phyloP scores from a whole-genome alignment of 2,888 invertebrate genomes.

The Folsomia manolachei region DNA sequence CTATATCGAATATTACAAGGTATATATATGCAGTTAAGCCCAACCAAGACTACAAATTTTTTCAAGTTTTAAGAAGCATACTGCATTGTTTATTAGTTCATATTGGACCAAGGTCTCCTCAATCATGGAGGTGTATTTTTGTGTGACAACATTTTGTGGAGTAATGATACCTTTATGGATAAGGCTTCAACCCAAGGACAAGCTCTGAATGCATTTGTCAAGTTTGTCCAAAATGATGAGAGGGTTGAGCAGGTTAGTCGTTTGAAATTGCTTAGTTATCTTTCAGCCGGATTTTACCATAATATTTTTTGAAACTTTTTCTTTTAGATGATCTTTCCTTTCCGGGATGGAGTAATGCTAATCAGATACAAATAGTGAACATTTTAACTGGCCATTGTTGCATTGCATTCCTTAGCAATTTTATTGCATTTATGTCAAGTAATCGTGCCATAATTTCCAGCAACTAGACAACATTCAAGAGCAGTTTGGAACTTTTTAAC shows the following conservation, averaged over 20 bases:
- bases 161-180: slow-evolving; percentile 24
- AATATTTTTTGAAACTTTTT: neutral
- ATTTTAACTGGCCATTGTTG: no score
- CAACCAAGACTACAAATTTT: neutral
- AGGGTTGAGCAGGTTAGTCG: slow-evolving; percentile 42
- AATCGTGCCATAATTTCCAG: no score
- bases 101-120: slow-evolving; percentile 44
- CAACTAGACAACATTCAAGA: no score
- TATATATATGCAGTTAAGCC: slow-evolving; percentile 12
- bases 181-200: slow-evolving; percentile 20
- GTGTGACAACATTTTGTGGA: slow-evolving; percentile 44
- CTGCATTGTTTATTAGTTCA: slow-evolving; percentile 39
- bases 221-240: slow-evolving; percentile 39
- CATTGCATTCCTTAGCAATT: no score
- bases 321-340: slow-evolving; percentile 36
- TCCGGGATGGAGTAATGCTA: slow-evolving; percentile 41
- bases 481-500: no score
- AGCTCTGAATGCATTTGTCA: slow-evolving; percentile 35
- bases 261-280: no score
- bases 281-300: neutral
- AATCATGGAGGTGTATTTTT: slow-evolving; percentile 31
- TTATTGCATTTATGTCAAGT: no score
- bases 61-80: no score
- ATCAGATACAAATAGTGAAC: slow-evolving; percentile 22
- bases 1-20: slow-evolving; percentile 47